Percentiles rank a stretch among this genome's conserved stretches.
Conservation (phyloP, 2,888 invertebrate species). For the Lochmaea capreae region DNA sequence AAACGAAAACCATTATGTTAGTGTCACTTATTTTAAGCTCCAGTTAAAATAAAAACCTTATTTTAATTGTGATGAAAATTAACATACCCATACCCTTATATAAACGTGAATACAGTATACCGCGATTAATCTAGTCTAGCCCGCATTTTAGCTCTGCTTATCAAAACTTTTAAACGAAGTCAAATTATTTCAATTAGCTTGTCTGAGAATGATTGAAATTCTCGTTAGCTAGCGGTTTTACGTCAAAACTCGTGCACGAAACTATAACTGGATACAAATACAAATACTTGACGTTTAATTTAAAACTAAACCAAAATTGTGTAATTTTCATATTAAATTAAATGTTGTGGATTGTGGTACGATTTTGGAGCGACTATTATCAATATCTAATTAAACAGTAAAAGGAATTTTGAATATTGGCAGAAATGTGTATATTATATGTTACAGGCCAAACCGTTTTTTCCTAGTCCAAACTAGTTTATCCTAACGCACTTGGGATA, state of each 20-base stretch:
- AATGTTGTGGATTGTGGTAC: too few relatives aligned
- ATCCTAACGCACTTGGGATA: too few relatives aligned
- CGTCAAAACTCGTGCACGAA: slow-evolving; percentile 26
- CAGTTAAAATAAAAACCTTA: slow-evolving; percentile 22
- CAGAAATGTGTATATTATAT: too few relatives aligned
- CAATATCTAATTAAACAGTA: too few relatives aligned
- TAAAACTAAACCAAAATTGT: background rate
- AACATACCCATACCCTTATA: slow-evolving; percentile 26
- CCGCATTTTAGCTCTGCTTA: slow-evolving; percentile 35
- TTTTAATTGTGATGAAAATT: slow-evolving; percentile 18
- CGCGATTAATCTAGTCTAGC: slow-evolving; percentile 28
- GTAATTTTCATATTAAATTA: background rate
- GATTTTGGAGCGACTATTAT: too few relatives aligned
- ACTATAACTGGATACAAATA: slow-evolving; percentile 23
- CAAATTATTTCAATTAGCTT: slow-evolving; percentile 36
- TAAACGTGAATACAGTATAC: slow-evolving; percentile 14
- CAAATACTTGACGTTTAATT: slow-evolving; percentile 13
- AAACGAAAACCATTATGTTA: slow-evolving; percentile 1
- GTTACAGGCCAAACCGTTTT: too few relatives aligned
- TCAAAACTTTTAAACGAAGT: slow-evolving; percentile 38
- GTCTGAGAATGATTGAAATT: slow-evolving; percentile 30
- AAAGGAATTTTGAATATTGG: too few relatives aligned
- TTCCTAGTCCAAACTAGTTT: too few relatives aligned
- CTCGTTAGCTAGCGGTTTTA: slow-evolving; percentile 24
- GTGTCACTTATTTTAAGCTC: background rate